phyloP scores from a whole-genome alignment of 1,140 invertebrate genomes.

The Papilio dardanus region DNA sequence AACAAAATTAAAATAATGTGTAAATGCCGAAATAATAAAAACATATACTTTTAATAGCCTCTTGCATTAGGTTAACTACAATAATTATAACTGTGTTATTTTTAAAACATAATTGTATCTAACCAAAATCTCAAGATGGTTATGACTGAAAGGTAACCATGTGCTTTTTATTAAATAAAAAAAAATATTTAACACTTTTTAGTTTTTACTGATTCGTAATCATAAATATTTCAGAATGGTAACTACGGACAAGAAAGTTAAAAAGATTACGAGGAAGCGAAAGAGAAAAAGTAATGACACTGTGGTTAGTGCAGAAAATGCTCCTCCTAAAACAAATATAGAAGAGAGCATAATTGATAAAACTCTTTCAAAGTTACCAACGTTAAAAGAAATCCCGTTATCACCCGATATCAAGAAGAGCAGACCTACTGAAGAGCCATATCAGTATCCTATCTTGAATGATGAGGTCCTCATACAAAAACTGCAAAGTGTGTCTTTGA shows the following conservation, averaged over 20 bases:
- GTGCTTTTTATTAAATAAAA: background rate
- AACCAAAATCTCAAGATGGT: conserved; percentile 4
- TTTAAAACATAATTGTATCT: background rate
- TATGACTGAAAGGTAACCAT: conserved; percentile 10
- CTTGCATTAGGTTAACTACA: background rate
- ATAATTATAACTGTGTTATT: background rate
- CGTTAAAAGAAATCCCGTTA: background rate
- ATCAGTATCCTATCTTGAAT: conserved; percentile 63
- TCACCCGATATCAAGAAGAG: conserved; percentile 17
- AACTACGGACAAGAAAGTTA: conserved; percentile 5
- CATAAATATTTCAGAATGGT: background rate
- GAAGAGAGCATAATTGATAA: background rate
- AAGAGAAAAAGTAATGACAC: conserved; percentile 14
- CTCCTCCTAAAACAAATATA: background rate
- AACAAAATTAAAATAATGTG: background rate
- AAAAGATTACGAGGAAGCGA: background rate
- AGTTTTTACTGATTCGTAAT: background rate
- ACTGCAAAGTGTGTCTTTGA: conserved; percentile 58
- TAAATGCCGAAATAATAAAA: background rate
- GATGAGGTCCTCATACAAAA: conserved; percentile 57
- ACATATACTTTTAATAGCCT: background rate
- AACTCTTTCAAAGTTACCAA: background rate
- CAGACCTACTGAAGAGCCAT: conserved; percentile 43
- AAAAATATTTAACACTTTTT: background rate
- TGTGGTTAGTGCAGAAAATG: background rate